Evolutionary conservation across 2,113 vertebrate genomes (phyloP), one percentile per base, ranked within the genome.

Genomic region (Platichthys flesus): DNA sequence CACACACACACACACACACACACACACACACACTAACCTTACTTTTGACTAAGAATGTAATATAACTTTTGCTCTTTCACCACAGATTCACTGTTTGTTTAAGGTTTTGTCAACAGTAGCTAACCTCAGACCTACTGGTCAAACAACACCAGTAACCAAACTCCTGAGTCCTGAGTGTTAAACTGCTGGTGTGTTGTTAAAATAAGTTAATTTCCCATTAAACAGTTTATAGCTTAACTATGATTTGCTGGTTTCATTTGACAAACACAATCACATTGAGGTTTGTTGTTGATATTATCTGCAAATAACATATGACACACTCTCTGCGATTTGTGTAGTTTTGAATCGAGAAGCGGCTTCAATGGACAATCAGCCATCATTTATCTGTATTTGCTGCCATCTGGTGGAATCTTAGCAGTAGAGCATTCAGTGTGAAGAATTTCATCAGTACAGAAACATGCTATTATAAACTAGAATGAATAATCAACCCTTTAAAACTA

Each of bases 361-460:
- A 16, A 0, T 14, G 35, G 35, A 51, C 21, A 21, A 7, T 54
- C 13, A 26, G 4, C 9, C 12, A 0, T 2, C 6, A 75, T 73
- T n/a, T 57, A 3, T 47, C 3, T 16, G 7, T 15, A 24, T 87
- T 71, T 91, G 74, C 73, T 71, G 81, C 85, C 92, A 87, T 86
- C 92, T 93, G 82, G 86, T 90, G 92, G 78, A 14, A 1, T 1
- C 2, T 9, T 0, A 28, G 4, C 7, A 28, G 62, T 16, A 26
- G 37, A 35, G 23, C 40, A 9, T n/a, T 28, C 16, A 45, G 8
- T 55, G 23, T 20, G 1, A 1, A 0, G 40, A 20, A 31, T 70
- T 73, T 26, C 31, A 0, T 45, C 42, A 45, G 42, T 45, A 1
- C 42, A 45, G 49, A 9, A 20, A 31, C 31, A 31, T 31, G 31